phyloP scores from a whole-genome alignment of 2,113 vertebrate genomes.

The Sakesphorus luctuosus region DNA sequence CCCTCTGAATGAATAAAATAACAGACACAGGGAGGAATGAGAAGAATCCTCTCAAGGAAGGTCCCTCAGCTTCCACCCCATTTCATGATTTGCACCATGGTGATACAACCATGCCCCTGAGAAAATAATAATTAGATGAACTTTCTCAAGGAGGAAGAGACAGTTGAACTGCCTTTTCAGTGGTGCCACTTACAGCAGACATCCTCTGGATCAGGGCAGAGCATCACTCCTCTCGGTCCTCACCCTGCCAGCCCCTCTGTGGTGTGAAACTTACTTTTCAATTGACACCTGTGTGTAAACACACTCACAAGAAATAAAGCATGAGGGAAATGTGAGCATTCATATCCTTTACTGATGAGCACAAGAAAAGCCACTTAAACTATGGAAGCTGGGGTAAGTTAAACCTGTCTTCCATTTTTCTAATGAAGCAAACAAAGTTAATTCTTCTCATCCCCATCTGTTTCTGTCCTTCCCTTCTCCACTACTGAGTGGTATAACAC shows the following conservation, averaged over 20 bases:
- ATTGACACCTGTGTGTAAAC: fast-evolving
- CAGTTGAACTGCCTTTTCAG: neutral
- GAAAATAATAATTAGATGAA: neutral
- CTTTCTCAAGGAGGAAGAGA: neutral
- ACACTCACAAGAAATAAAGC: neutral
- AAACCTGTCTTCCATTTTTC: neutral
- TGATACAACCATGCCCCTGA: fast-evolving
- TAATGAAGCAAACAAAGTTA: neutral
- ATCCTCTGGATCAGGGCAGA: neutral
- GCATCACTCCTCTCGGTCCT: fast-evolving
- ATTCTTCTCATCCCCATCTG: neutral
- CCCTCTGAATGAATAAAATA: neutral
- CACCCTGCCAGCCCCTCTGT: neutral
- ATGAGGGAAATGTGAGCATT: neutral
- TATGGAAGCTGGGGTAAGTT: neutral
- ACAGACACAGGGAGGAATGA: neutral
- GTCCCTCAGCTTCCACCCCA: neutral
- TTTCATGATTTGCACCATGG: neutral
- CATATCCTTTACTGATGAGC: neutral
- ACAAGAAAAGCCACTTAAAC: neutral
- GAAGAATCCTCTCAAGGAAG: neutral
- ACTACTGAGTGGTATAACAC: neutral
- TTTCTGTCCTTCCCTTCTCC: neutral
- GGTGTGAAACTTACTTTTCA: neutral
- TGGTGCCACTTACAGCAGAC: neutral